A percentile compares a stretch with the other conserved stretches of the same genome.
Evolutionary conservation across 2,888 invertebrate species (phyloP).

Genomic region (Himalopsyche japonica): DNA sequence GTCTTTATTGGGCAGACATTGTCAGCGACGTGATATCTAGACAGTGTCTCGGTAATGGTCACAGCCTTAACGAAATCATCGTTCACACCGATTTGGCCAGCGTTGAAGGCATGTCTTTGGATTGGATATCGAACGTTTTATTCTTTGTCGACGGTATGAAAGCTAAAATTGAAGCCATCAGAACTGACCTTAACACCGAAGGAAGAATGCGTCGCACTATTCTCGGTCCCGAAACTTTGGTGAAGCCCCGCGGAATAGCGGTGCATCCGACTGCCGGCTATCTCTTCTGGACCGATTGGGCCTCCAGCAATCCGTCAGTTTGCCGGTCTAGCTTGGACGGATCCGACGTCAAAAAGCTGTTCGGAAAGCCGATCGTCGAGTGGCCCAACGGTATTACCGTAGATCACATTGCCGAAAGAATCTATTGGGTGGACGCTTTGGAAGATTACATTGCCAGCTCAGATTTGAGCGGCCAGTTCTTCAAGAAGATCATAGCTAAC

Average conservation of each 20-base stretch:
- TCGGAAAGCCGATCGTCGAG: slow-evolving; percentile 68
- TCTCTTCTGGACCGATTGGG: slow-evolving; percentile 89
- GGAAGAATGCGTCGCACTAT: slow-evolving; percentile 79
- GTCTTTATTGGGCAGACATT: slow-evolving; percentile 89
- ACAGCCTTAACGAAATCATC: slow-evolving; percentile 67
- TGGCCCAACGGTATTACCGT: slow-evolving; percentile 90
- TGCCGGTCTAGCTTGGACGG: slow-evolving; percentile 82
- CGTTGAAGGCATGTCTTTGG: slow-evolving; percentile 86
- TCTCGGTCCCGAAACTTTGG: slow-evolving; percentile 66
- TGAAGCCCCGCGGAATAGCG: slow-evolving; percentile 79
- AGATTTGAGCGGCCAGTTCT: slow-evolving; percentile 70
- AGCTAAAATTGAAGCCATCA: slow-evolving; percentile 79
- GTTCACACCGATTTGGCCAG: slow-evolving; percentile 76
- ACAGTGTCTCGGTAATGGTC: slow-evolving; percentile 72
- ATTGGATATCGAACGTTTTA: slow-evolving; percentile 84
- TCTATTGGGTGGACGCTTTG: slow-evolving; percentile 88
- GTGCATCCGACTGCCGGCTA: slow-evolving; percentile 82
- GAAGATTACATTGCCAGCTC: slow-evolving; percentile 80
- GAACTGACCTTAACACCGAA: slow-evolving; percentile 61
- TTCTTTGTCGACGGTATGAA: slow-evolving; percentile 86
- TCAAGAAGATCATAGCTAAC: slow-evolving; percentile 68
- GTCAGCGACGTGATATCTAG: slow-evolving; percentile 76
- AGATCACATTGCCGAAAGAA: slow-evolving; percentile 77
- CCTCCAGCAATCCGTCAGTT: slow-evolving; percentile 73
- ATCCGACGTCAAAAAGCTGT: slow-evolving; percentile 65